A percentile compares a stretch with the other conserved stretches of the same genome.
Conservation (phyloP, 2,888 invertebrate species). For the Petrolisthes cinctipes region DNA sequence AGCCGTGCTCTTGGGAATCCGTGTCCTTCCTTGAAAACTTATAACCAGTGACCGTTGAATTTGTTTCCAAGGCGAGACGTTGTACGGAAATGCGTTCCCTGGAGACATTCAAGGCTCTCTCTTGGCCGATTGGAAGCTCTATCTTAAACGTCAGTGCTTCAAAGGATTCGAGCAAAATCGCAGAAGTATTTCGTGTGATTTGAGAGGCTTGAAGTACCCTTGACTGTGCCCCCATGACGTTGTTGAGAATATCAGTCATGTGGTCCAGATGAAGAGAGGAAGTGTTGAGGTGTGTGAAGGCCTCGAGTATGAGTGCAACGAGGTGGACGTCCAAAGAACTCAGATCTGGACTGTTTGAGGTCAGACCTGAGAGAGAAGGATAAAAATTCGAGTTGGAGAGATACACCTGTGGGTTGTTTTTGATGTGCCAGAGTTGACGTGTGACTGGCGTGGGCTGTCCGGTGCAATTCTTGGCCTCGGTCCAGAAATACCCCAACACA, state of each 20-base stretch:
- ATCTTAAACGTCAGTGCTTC: conserved; percentile 74
- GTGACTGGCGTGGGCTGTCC: conserved; percentile 50
- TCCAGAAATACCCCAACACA: conserved; percentile 75
- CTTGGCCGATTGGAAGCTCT: conserved; percentile 42
- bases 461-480: conserved; percentile 63
- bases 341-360: conserved; percentile 70
- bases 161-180: conserved; percentile 76
- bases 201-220: conserved; percentile 71
- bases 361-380: conserved; percentile 68
- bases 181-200: conserved; percentile 77
- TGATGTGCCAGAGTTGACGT: conserved; percentile 40
- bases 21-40: conserved; percentile 1
- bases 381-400: not conserved
- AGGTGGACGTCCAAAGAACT: conserved; percentile 76
- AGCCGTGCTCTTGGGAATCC: not conserved
- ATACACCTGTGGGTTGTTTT: not conserved
- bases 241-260: conserved; percentile 74
- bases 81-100: conserved; percentile 37
- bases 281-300: conserved; percentile 67
- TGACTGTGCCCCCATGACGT: conserved; percentile 73
- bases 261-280: conserved; percentile 68
- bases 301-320: conserved; percentile 72
- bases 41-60: conserved; percentile 49
- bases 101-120: conserved; percentile 22
- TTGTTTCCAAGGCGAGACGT: conserved; percentile 33